phyloP scores from a whole-genome alignment of 2,888 invertebrate genomes.

The Hermaeophaga mercurialis region DNA sequence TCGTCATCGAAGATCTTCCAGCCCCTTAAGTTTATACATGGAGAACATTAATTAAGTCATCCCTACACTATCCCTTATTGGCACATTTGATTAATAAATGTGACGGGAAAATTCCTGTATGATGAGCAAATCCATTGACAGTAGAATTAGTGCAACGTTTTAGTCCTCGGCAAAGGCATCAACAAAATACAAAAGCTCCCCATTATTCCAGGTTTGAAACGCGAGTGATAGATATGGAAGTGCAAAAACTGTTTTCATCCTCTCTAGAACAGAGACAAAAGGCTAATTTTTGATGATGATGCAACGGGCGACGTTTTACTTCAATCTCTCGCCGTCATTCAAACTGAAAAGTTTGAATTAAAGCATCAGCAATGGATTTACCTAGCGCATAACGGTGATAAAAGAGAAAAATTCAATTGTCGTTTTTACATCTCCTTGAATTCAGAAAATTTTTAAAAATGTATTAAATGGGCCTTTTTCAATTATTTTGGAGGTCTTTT shows the following conservation, averaged over 20 bases:
- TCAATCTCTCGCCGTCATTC: constrained; percentile 17
- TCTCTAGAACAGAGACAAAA: constrained; percentile 12
- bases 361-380: constrained; percentile 14
- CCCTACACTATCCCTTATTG: background rate
- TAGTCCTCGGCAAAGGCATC: background rate
- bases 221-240: constrained; percentile 15
- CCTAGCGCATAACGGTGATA: constrained; percentile 4
- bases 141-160: constrained; percentile 4
- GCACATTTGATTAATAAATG: constrained; percentile 1
- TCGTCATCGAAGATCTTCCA: too few relatives aligned
- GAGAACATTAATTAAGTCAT: background rate
- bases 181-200: constrained; percentile 11
- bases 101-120: constrained; percentile 4
- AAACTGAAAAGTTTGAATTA: constrained; percentile 14
- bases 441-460: too few relatives aligned
- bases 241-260: constrained; percentile 10
- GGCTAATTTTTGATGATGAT: constrained; percentile 18
- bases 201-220: constrained; percentile 12
- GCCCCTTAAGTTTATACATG: background rate
- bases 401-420: background rate
- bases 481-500: too few relatives aligned
- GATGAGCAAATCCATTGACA: constrained; percentile 9
- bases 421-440: too few relatives aligned
- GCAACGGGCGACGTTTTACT: background rate
- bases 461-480: too few relatives aligned